Conservation (phyloP, 2,888 invertebrate genomes). For the Lymantria monacha region DNA sequence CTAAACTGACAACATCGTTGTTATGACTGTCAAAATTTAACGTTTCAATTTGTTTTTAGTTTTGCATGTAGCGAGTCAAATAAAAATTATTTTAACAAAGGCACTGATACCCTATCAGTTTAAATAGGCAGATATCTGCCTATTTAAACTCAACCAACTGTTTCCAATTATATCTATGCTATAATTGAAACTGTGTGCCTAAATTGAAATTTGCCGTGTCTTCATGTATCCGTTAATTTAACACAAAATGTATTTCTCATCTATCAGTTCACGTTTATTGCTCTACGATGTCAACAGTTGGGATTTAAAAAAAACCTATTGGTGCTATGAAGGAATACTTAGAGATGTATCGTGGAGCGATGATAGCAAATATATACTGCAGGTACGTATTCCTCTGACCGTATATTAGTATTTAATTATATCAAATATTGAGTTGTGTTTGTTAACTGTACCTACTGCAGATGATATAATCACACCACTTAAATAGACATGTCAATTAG, state of each 20-base stretch:
- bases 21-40: constrained; percentile 35
- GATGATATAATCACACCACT: too few relatives aligned
- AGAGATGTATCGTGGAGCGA: constrained; percentile 77
- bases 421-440: too few relatives aligned
- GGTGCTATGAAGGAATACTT: constrained; percentile 66
- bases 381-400: constrained; percentile 45
- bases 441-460: too few relatives aligned
- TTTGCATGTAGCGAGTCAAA: constrained; percentile 11
- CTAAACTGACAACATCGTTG: too few relatives aligned
- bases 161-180: background rate
- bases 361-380: constrained; percentile 75
- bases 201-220: constrained; percentile 12
- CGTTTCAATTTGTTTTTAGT: constrained; percentile 32
- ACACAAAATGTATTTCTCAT: constrained; percentile 78
- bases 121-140: background rate
- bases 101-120: constrained; percentile 1
- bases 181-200: constrained; percentile 7
- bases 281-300: constrained; percentile 80
- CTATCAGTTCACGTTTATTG: constrained; percentile 79
- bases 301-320: constrained; percentile 77
- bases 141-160: background rate
- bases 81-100: constrained; percentile 6
- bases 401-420: too few relatives aligned
- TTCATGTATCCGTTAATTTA: constrained; percentile 12
- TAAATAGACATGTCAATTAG: constrained; percentile 5